Percentiles rank a stretch among this genome's conserved stretches.
Conservation (phyloP, 2,113 vertebrate genomes). For the Gulo gulo region DNA sequence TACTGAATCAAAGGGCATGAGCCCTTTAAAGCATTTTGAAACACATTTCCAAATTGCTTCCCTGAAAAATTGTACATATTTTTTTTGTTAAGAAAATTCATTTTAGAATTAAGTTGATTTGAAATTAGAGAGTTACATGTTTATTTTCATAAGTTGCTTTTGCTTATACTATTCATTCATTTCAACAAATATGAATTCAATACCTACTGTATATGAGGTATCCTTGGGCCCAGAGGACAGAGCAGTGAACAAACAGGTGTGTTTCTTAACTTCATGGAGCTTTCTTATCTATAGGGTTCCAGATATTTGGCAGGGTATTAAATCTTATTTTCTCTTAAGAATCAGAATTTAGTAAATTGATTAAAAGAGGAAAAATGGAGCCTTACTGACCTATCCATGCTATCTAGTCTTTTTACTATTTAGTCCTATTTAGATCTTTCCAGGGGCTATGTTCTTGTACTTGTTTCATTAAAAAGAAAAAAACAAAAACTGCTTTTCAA, state of each 20-base stretch:
- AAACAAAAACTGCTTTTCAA: conserved; percentile 4
- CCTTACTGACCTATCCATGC: background rate
- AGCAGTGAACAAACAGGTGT: background rate
- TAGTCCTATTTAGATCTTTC: background rate
- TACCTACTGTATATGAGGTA: background rate
- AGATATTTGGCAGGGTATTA: conserved; percentile 30
- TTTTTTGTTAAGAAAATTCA: conserved; percentile 12
- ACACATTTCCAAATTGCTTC: conserved; percentile 20
- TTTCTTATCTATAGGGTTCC: background rate
- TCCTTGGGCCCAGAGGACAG: background rate
- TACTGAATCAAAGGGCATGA: background rate
- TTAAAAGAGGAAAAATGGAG: conserved; percentile 20
- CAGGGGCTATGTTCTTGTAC: background rate
- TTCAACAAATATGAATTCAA: background rate
- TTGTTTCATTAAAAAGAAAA: conserved; percentile 38
- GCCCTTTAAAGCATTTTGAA: conserved; percentile 42
- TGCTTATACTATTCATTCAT: conserved; percentile 8
- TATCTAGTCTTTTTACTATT: background rate
- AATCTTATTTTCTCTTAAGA: background rate
- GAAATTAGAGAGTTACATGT: background rate
- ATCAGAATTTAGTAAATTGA: conserved; percentile 49
- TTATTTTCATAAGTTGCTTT: conserved; percentile 37
- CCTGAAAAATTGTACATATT: background rate
- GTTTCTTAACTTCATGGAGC: background rate
- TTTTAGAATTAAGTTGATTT: conserved; percentile 32